phyloP scores from a whole-genome alignment of 2,113 vertebrate species.

The Panthera uncia region DNA sequence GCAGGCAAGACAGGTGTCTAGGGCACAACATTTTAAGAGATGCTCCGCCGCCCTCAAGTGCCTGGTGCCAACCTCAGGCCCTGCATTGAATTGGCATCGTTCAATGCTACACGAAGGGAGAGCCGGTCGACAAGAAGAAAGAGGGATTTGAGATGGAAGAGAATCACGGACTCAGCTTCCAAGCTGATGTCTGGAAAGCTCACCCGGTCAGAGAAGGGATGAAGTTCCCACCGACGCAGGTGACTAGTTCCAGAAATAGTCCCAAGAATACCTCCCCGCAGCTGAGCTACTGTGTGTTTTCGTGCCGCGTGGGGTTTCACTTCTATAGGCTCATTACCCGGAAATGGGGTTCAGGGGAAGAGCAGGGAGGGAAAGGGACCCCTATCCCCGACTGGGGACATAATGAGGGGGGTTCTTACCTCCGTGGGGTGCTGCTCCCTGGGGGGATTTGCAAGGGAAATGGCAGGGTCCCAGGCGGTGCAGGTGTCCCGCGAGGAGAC shows the following conservation, averaged over 20 bases:
- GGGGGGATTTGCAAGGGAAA: background rate
- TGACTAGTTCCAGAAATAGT: slow-evolving; percentile 3
- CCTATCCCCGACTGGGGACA: background rate
- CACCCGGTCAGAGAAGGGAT: background rate
- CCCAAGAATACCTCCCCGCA: background rate
- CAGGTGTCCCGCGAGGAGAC: background rate
- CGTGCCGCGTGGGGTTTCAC: background rate
- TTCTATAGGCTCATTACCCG: background rate
- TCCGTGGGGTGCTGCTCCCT: background rate
- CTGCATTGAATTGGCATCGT: background rate
- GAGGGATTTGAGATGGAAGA: background rate
- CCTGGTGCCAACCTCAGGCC: background rate
- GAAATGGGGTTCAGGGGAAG: background rate
- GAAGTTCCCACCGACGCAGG: background rate
- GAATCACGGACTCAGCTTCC: background rate
- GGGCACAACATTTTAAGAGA: background rate
- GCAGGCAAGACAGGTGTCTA: background rate
- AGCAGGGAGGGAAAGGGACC: background rate
- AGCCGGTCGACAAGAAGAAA: background rate
- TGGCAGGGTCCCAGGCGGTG: rapidly evolving
- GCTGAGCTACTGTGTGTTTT: background rate
- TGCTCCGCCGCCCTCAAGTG: background rate
- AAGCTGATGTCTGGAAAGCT: background rate
- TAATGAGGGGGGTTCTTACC: background rate
- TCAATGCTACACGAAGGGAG: background rate